phyloP scores from a whole-genome alignment of 1,140 invertebrate species.

The Gryon sp. region DNA sequence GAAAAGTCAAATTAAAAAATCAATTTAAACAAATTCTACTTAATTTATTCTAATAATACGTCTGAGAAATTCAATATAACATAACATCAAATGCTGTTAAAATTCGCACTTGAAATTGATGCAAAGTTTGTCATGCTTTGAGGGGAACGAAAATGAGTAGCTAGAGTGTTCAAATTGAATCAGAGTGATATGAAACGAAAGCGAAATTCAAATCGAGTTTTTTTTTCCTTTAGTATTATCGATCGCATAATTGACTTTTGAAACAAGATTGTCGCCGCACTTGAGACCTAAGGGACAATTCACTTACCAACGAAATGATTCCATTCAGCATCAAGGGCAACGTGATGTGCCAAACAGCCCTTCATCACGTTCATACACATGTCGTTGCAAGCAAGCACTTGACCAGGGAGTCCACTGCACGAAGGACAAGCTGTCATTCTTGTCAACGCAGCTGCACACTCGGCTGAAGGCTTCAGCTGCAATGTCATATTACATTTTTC shows the following conservation, averaged over 20 bases:
- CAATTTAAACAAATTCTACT: too few relatives aligned
- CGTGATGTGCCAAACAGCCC: constrained; percentile 91
- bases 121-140: too few relatives aligned
- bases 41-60: too few relatives aligned
- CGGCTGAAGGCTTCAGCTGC: constrained; percentile 78
- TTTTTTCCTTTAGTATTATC: constrained; percentile 31
- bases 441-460: constrained; percentile 89
- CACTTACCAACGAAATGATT: constrained; percentile 93
- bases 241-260: constrained; percentile 47
- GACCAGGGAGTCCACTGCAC: constrained; percentile 86
- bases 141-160: too few relatives aligned
- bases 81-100: too few relatives aligned
- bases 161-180: constrained; percentile 20
- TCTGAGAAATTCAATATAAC: constrained; percentile 5
- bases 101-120: too few relatives aligned
- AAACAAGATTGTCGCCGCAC: constrained; percentile 39
- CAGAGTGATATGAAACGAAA: not conserved
- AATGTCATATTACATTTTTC: constrained; percentile 17
- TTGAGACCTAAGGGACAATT: constrained; percentile 38
- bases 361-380: constrained; percentile 95
- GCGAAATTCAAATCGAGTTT: constrained; percentile 19
- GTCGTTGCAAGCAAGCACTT: constrained; percentile 88
- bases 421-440: constrained; percentile 92
- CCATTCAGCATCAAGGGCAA: constrained; percentile 92
- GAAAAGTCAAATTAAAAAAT: constrained; percentile 30